Evolutionary conservation across 2,113 vertebrate genomes (phyloP).

Genomic region (Menidia beryllina): DNA sequence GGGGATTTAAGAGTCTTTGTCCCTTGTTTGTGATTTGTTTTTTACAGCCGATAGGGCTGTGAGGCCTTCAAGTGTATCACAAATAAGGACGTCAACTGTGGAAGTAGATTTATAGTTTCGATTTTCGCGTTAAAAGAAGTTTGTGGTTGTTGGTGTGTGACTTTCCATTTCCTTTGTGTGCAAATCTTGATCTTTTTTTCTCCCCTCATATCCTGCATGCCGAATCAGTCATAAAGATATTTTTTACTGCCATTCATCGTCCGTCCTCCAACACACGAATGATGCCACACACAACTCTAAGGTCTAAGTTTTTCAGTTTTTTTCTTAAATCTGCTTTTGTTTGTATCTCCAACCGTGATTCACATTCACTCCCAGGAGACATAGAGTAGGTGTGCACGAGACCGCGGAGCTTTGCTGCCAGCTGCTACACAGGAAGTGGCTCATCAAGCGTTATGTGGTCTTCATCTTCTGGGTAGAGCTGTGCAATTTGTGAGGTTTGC

Average conservation of each 20-base stretch:
- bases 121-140: no score
- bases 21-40: no score
- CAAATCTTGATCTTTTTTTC: background rate
- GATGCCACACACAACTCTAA: no score
- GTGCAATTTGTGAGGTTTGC: background rate
- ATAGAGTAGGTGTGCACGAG: conserved; percentile 16
- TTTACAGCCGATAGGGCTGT: no score
- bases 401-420: conserved; percentile 7
- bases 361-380: background rate
- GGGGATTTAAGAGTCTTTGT: no score
- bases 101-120: no score
- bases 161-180: background rate
- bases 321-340: background rate
- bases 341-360: background rate
- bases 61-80: no score
- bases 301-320: no score
- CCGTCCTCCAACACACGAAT: background rate
- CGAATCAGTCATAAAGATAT: no score
- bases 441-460: background rate
- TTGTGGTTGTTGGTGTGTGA: background rate
- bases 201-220: no score
- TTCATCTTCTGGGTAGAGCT: background rate
- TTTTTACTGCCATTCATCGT: background rate
- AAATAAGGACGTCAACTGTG: background rate
- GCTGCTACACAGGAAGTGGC: conserved; percentile 43